Conservation (phyloP, 2,113 vertebrate genomes). For the Oryzias melastigma region DNA sequence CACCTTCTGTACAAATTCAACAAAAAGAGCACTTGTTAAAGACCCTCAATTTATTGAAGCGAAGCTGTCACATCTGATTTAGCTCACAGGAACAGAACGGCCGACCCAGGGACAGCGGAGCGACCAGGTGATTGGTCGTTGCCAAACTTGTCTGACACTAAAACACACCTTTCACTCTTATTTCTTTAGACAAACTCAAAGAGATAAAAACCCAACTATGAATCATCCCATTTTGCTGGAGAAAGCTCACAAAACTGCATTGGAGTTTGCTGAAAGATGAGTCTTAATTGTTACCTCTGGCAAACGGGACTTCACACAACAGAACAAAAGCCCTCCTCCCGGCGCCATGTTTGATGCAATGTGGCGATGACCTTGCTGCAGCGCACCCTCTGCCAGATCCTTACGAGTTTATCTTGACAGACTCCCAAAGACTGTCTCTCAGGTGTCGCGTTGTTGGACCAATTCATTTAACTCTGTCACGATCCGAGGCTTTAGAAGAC, state of each 20-base stretch:
- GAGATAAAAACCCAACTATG: not conserved
- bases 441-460: slow-evolving; percentile 72
- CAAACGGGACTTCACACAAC: slow-evolving; percentile 66
- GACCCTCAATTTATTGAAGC: slow-evolving; percentile 65
- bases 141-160: slow-evolving; percentile 48
- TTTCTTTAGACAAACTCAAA: slow-evolving; percentile 13
- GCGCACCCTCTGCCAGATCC: slow-evolving; percentile 60
- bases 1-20: slow-evolving; percentile 46
- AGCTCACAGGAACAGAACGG: slow-evolving; percentile 51
- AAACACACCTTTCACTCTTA: slow-evolving; percentile 44
- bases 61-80: slow-evolving; percentile 74
- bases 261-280: slow-evolving; percentile 67
- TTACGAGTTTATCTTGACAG: slow-evolving; percentile 69
- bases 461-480: slow-evolving; percentile 75
- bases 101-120: slow-evolving; percentile 43
- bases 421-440: slow-evolving; percentile 67
- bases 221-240: too few relatives aligned
- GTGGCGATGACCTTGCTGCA: slow-evolving; percentile 77
- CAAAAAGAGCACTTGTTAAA: slow-evolving; percentile 69
- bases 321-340: slow-evolving; percentile 67
- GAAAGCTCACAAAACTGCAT: slow-evolving; percentile 25
- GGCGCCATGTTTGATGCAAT: slow-evolving; percentile 71
- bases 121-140: slow-evolving; percentile 48
- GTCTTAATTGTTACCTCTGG: slow-evolving; percentile 77
- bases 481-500: slow-evolving; percentile 57